Evolutionary conservation across 2,888 invertebrate species (phyloP), one percentile per base, ranked within the genome.

Genomic region (Lasioglossum villosulum): DNA sequence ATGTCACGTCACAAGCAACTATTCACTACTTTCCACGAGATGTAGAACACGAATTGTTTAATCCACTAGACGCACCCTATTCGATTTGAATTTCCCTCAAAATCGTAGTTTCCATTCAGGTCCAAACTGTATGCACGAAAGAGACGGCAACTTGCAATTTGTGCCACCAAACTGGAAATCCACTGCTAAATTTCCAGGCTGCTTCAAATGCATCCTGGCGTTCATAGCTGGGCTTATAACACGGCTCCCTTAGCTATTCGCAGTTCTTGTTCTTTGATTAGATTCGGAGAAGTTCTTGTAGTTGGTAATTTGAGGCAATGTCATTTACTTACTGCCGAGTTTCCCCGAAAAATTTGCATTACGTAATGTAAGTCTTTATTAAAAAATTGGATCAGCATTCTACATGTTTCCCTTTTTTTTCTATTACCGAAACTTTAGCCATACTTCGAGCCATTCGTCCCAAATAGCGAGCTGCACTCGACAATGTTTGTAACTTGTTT

Each of bases 191-290:
- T 78, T 78, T 56, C 63, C 77, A 63, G 27, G 70, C 45, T 56
- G 77, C 42, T 66, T 76, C 78, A 77, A 78, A 84, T 78, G 71
- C 74, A 66, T 75, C 42, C 56, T 52, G 52, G 68, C 45, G 45
- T 75, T 76, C 45, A 45, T 37, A 56, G 45, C 59, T 70, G 34
- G 37, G 66, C 63, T 66, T 52, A 30, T 56, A 56, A n/a, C 39
- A 52, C 66, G 14, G 34, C 59, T 79, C 68, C 66, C 76, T 68
- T 85, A 74, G 78, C 72, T 76, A 85, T 82, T 82, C 75, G 78
- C 78, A 39, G 72, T 27, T 63, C 78, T 78, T 76, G 86, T 78
- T 77, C 78, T 79, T 63, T 82, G 82, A 86, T 85, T 86, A 85
- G 74, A 75, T 79, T 77, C 45, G 56, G 63, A 74, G 76, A 86